Evolutionary conservation across 30 jellyfish, hydroid and myxozoan species (phyloP).

Genomic region (Pseudorhiza aurosa): DNA sequence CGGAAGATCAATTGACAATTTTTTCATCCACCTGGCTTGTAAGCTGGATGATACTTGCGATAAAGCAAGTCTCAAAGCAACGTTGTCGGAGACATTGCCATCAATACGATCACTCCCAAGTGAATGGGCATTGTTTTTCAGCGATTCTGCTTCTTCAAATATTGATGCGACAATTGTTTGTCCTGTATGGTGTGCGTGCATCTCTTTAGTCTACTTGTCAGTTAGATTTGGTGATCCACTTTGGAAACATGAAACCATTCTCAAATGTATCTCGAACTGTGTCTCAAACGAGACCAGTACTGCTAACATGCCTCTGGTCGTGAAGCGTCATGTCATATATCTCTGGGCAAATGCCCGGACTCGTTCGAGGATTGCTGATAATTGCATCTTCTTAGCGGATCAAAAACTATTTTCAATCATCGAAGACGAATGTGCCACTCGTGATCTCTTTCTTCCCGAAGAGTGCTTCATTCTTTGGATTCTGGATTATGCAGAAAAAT

Average conservation of each 20-base stretch:
- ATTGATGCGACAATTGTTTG: not conserved
- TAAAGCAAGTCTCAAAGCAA: not conserved
- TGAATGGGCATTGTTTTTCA: conserved; percentile 73
- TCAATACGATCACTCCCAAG: conserved; percentile 34
- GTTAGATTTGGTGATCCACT: conserved; percentile 42
- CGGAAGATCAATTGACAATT: conserved; percentile 8
- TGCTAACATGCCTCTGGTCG: not conserved
- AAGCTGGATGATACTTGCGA: conserved; percentile 45
- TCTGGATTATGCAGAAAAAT: not conserved
- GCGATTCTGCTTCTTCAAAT: conserved; percentile 5
- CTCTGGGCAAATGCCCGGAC: conserved; percentile 65
- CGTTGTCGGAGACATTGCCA: conserved; percentile 12
- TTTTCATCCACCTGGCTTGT: conserved; percentile 23
- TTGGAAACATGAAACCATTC: conserved; percentile 27
- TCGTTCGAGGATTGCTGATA: not conserved
- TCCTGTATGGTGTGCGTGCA: conserved; percentile 34
- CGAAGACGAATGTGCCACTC: not conserved
- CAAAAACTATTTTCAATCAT: not conserved
- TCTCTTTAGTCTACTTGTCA: conserved; percentile 39
- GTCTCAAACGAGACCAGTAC: not conserved
- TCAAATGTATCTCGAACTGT: conserved; percentile 12
- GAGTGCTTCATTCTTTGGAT: conserved; percentile 43
- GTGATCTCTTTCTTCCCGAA: conserved; percentile 13
- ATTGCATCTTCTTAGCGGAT: not conserved
- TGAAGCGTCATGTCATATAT: conserved; percentile 61